Conservation (phyloP, 2,797 vertebrate species). For the Setipinna tenuifilis region DNA sequence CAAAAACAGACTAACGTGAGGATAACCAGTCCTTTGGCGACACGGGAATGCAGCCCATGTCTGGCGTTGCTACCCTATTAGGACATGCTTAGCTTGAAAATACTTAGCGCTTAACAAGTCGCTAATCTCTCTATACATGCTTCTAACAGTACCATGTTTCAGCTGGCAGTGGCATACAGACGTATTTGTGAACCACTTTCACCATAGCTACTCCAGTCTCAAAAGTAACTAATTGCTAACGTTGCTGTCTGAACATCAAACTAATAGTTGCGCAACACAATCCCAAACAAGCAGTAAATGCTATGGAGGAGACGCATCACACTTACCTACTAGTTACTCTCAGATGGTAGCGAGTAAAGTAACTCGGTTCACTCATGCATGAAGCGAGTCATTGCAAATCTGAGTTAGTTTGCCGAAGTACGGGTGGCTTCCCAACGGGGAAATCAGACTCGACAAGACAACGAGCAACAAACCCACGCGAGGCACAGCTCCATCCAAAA, state of each 20-base stretch:
- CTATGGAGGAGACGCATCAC: no score
- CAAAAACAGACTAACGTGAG: not conserved
- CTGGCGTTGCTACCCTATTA: not conserved
- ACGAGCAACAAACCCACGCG: not conserved
- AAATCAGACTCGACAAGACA: not conserved
- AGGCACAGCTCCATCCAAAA: not conserved
- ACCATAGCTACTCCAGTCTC: not conserved
- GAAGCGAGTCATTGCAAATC: not conserved
- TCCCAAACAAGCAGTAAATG: not conserved
- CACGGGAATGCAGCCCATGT: not conserved
- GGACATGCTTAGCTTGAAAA: conserved; percentile 13
- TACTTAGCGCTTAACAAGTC: conserved; percentile 12
- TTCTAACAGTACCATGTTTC: not conserved
- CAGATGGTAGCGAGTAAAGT: not conserved
- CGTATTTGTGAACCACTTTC: not conserved
- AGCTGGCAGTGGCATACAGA: not conserved
- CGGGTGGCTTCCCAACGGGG: not conserved
- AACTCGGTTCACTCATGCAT: not conserved
- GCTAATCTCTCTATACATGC: not conserved
- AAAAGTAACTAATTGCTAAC: not conserved
- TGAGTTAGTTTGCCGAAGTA: not conserved
- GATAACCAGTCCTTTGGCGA: not conserved
- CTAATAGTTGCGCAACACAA: not conserved
- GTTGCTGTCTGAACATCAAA: not conserved
- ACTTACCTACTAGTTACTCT: no score